phyloP scores from a whole-genome alignment of 2,113 vertebrate genomes.

The Gavia stellata region DNA sequence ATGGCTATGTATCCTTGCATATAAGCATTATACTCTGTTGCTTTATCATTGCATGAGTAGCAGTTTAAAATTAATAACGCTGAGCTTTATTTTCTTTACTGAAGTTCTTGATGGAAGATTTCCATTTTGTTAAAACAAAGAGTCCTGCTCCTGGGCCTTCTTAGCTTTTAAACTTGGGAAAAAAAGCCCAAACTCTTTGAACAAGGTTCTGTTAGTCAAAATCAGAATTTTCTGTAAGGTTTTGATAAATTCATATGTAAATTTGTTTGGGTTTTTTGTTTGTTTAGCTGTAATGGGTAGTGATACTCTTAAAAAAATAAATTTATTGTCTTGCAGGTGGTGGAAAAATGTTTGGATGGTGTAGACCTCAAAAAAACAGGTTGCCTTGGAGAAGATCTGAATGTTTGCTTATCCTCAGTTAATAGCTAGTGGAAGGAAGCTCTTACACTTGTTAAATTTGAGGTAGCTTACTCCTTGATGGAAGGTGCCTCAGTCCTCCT shows the following conservation, averaged over 20 bases:
- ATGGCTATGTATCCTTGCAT: not conserved
- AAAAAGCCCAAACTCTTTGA: not conserved
- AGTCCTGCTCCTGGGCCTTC: not conserved
- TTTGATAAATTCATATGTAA: not conserved
- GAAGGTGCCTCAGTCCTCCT: not conserved
- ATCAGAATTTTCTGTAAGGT: not conserved
- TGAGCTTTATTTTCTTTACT: not conserved
- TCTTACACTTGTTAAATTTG: not conserved
- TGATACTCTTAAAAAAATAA: not conserved
- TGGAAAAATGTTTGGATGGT: not conserved
- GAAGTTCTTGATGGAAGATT: not conserved
- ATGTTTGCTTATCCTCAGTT: not conserved
- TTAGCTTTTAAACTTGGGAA: not conserved
- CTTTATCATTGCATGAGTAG: not conserved
- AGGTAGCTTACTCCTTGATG: not conserved
- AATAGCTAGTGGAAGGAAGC: not conserved
- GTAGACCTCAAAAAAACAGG: not conserved
- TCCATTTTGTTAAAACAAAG: not conserved
- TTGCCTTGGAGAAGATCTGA: not conserved
- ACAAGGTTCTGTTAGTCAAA: not conserved
- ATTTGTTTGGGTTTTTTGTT: not conserved
- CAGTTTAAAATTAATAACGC: not conserved
- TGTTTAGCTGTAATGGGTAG: not conserved
- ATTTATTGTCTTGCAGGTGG: not conserved
- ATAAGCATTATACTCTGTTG: not conserved